These are phyloP conservation scores for Centrocercus urophasianus DNA, from an alignment of 2,113 vertebrate species.

Conservation along the genomic window DNA sequence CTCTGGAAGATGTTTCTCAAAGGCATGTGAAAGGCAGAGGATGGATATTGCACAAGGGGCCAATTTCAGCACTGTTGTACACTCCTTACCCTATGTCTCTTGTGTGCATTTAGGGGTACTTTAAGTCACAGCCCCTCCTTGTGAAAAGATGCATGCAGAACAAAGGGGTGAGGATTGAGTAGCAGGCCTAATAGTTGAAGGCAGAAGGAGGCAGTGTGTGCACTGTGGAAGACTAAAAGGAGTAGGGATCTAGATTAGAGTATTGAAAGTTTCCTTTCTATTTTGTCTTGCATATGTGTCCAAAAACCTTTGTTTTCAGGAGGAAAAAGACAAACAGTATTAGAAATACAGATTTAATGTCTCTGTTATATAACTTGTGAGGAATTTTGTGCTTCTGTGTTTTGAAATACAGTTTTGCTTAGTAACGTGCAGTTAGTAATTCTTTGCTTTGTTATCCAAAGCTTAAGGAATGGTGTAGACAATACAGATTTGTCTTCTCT, in stretches of 20 bases:
- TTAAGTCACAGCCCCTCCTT: background rate
- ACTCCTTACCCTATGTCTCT: background rate
- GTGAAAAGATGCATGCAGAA: background rate
- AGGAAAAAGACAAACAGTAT: background rate
- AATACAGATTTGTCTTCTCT: background rate
- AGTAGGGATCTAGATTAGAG: accelerated
- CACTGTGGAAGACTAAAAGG: background rate
- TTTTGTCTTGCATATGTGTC: background rate
- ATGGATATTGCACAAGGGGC: background rate
- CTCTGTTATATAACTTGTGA: background rate
- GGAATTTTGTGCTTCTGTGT: background rate
- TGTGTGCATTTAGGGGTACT: background rate
- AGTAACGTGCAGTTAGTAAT: background rate
- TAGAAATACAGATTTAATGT: background rate
- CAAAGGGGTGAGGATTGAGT: background rate
- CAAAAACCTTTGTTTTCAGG: background rate
- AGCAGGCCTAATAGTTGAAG: background rate
- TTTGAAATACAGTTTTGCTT: background rate
- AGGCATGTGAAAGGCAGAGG: background rate
- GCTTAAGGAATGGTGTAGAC: background rate
- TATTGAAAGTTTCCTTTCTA: background rate
- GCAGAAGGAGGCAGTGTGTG: background rate
- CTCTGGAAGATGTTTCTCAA: background rate
- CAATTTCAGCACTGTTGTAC: background rate
- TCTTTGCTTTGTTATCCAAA: background rate